Evolutionary conservation across 2,888 invertebrate genomes (phyloP).

Genomic region (Actias luna): DNA sequence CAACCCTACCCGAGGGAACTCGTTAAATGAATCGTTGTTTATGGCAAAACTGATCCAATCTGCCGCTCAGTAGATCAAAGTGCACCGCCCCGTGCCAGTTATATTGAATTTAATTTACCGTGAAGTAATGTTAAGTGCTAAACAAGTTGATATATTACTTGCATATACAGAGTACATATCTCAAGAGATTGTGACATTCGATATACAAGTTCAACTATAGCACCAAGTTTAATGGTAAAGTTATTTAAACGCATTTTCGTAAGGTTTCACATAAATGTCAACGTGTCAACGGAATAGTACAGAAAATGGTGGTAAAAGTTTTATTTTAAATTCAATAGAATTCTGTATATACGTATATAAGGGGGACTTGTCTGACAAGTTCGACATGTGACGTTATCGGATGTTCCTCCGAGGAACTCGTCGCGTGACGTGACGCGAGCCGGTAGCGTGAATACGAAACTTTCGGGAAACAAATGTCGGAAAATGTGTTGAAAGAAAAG

Average conservation of each 20-base stretch:
- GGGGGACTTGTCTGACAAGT: neutral
- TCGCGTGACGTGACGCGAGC: neutral
- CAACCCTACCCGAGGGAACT: slow-evolving; percentile 13
- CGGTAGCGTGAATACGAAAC: neutral
- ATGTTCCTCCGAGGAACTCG: neutral
- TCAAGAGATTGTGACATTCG: neutral
- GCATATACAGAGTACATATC: neutral
- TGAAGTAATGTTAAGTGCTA: slow-evolving; percentile 9
- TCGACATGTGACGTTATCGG: slow-evolving; percentile 12
- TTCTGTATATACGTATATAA: neutral
- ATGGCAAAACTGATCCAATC: slow-evolving; percentile 17
- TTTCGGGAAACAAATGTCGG: neutral
- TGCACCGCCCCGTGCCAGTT: slow-evolving; percentile 3
- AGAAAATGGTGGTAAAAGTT: neutral
- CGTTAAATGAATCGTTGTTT: slow-evolving; percentile 28
- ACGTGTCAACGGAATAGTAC: neutral
- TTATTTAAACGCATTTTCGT: neutral
- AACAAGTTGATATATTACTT: slow-evolving; percentile 2
- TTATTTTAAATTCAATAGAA: neutral
- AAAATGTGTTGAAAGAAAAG: neutral
- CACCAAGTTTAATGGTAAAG: neutral
- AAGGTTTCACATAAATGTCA: neutral
- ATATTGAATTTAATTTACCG: slow-evolving; percentile 6
- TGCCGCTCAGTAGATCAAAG: slow-evolving; percentile 19
- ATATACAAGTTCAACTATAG: too few relatives aligned